Conservation (phyloP, 1,140 invertebrate species). For the Bombus picipes region DNA sequence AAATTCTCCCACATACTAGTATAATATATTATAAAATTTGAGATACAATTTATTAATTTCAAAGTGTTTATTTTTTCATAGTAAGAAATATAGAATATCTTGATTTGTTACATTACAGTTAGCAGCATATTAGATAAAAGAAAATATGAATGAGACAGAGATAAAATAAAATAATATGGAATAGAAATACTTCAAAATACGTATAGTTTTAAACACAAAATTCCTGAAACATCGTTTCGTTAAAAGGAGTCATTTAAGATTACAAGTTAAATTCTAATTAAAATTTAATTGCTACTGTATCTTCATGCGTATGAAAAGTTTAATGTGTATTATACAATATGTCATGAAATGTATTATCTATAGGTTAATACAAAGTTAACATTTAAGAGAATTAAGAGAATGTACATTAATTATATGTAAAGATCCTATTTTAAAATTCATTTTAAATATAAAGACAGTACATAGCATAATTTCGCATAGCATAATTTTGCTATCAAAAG, state of each 20-base stretch:
- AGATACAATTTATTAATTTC: constrained; percentile 44
- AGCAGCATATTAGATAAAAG: not conserved
- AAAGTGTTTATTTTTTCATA: constrained; percentile 47
- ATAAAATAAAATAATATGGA: constrained; percentile 12
- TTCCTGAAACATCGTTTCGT: not conserved
- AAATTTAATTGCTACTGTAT: constrained; percentile 40
- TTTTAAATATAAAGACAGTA: not conserved
- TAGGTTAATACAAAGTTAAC: constrained; percentile 12
- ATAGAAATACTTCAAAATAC: constrained; percentile 42
- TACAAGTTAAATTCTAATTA: constrained; percentile 44
- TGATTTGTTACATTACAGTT: constrained; percentile 34
- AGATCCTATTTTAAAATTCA: constrained; percentile 12
- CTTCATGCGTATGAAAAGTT: constrained; percentile 33
- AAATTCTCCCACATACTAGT: not conserved
- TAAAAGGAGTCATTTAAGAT: constrained; percentile 9
- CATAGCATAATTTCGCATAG: not conserved
- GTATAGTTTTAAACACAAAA: constrained; percentile 23
- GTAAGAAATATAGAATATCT: constrained; percentile 56
- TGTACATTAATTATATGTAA: constrained; percentile 11
- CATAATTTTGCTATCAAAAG: not conserved
- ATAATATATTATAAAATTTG: constrained; percentile 8
- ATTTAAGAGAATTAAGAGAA: constrained; percentile 29
- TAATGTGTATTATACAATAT: constrained; percentile 48
- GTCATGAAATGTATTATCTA: constrained; percentile 47
- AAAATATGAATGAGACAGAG: constrained; percentile 1